Evolutionary conservation across 1,140 invertebrate species (phyloP).

Genomic region (Neomicropteryx cornuta): DNA sequence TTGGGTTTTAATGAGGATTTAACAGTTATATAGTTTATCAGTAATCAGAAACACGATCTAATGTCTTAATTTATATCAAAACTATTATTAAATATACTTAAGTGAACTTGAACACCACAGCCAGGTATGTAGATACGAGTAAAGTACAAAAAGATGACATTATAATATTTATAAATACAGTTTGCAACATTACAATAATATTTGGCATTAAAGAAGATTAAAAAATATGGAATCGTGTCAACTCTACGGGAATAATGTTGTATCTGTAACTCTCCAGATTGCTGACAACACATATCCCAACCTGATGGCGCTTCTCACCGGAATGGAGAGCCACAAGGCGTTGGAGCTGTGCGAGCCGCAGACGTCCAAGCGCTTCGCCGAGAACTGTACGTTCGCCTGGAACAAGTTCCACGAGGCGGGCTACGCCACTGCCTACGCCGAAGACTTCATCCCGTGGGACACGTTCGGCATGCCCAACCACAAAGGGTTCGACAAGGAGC

Average conservation of each 20-base stretch:
- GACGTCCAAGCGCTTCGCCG: conserved; percentile 10
- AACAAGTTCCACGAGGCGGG: conserved; percentile 26
- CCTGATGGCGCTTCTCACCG: conserved; percentile 59
- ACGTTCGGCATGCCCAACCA: conserved; percentile 23
- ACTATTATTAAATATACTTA: no score
- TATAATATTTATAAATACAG: background rate
- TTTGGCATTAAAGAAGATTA: background rate
- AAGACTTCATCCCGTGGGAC: conserved; percentile 28
- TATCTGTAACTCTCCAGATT: conserved; percentile 18
- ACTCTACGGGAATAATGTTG: background rate
- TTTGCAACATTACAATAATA: background rate
- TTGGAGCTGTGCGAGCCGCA: conserved; percentile 40
- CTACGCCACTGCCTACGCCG: conserved; percentile 33
- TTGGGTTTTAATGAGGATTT: no score
- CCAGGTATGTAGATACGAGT: background rate
- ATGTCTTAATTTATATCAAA: no score
- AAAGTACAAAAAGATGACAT: background rate
- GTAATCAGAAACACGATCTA: no score
- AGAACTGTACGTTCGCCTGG: conserved; percentile 24
- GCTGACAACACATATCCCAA: conserved; percentile 73
- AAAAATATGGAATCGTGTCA: background rate
- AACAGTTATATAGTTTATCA: no score
- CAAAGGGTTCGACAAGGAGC: conserved; percentile 27
- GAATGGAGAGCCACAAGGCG: conserved; percentile 40
- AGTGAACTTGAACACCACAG: background rate